Evolutionary conservation across 2,797 vertebrate genomes (phyloP).

Genomic region (Pteronotus mesoamericanus): DNA sequence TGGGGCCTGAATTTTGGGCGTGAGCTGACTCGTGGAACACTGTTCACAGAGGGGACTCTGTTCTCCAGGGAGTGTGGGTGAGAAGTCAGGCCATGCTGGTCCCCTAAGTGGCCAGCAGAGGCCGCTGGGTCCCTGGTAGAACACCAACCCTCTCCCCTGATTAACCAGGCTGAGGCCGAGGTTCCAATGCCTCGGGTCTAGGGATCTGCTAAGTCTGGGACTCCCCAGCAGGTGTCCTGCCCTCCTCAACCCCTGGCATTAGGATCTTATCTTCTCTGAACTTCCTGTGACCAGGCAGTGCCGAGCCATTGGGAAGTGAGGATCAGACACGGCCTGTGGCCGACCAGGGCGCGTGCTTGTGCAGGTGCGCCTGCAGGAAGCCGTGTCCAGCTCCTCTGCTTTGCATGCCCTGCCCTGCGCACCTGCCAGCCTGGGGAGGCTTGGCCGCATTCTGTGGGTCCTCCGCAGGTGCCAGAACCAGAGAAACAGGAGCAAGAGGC

Average conservation of each 20-base stretch:
- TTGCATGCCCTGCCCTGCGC: slow-evolving; percentile 59
- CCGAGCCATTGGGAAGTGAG: not conserved
- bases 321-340: not conserved
- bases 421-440: not conserved
- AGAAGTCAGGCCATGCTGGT: not conserved
- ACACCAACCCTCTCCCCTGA: not conserved
- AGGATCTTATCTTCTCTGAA: not conserved
- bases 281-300: not conserved
- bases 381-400: slow-evolving; percentile 16
- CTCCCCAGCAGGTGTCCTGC: not conserved
- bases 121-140: not conserved
- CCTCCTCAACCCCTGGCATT: not conserved
- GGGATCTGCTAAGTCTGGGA: not conserved
- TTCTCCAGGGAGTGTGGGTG: not conserved
- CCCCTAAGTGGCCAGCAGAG: slow-evolving; percentile 51
- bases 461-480: slow-evolving; percentile 78
- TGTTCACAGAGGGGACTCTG: not conserved
- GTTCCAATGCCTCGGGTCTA: not conserved
- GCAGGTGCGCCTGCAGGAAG: slow-evolving; percentile 19
- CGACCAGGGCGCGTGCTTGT: not conserved
- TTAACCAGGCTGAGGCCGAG: not conserved
- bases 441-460: not conserved
- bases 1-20: not conserved
- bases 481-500: slow-evolving; percentile 79
- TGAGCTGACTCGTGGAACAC: not conserved